These are phyloP conservation scores for Habrosyne pyritoides DNA, from an alignment of 2,888 invertebrate genomes.

Conservation along the genomic window DNA sequence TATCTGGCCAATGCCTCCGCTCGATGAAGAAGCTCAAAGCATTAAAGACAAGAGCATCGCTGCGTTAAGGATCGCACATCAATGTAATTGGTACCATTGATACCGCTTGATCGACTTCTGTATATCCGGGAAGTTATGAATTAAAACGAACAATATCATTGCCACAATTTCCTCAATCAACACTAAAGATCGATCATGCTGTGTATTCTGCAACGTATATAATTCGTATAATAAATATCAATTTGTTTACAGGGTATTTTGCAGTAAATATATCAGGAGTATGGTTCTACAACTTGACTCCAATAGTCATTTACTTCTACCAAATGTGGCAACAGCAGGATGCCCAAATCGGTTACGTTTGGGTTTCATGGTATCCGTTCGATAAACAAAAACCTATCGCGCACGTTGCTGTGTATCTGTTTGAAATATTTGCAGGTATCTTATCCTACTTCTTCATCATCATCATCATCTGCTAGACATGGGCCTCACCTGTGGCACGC, in stretches of 20 bases:
- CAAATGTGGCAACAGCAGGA: constrained; percentile 47
- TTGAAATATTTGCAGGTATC: constrained; percentile 70
- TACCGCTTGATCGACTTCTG: neutral
- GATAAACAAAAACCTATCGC: constrained; percentile 64
- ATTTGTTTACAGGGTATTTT: constrained; percentile 63
- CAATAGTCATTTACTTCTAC: constrained; percentile 61
- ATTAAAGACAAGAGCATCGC: constrained; percentile 63
- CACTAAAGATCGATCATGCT: neutral
- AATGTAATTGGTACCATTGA: constrained; percentile 46
- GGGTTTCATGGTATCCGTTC: constrained; percentile 78
- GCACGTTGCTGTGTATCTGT: constrained; percentile 66
- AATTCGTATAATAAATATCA: constrained; percentile 2
- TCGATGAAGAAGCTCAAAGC: constrained; percentile 51
- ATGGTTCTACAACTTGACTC: constrained; percentile 73
- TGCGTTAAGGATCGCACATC: constrained; percentile 61
- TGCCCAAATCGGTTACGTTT: constrained; percentile 62
- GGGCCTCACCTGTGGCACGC: too few species aligned
- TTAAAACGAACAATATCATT: neutral
- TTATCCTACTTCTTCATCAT: too few species aligned
- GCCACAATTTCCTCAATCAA: neutral
- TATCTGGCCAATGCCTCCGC: constrained; percentile 72
- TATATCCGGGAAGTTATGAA: neutral
- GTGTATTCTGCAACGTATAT: neutral
- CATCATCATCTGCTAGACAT: too few species aligned
- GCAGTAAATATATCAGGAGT: constrained; percentile 60